Conservation (phyloP, 2,797 vertebrate species). For the Molossus alvarezi region DNA sequence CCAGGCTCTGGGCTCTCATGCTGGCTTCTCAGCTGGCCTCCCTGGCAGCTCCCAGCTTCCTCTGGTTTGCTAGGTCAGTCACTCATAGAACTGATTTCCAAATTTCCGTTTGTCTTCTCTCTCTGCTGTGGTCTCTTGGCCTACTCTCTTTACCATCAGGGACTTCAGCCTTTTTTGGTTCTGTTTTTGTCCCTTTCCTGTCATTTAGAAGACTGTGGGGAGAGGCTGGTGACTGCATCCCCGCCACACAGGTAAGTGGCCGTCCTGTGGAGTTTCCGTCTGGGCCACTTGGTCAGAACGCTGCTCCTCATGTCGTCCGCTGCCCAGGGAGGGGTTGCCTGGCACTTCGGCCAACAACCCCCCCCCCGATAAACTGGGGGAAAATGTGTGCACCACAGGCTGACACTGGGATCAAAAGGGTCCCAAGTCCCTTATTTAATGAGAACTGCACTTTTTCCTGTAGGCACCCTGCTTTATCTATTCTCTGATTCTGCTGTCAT, state of each 20-base stretch:
- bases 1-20: no score
- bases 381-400: neutral
- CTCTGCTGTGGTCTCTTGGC: neutral
- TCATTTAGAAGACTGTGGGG: neutral
- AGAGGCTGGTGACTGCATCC: neutral
- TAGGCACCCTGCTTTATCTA: conserved; percentile 30
- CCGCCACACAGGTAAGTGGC: neutral
- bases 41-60: neutral
- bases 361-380: neutral
- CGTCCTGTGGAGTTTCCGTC: neutral
- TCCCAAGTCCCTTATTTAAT: conserved; percentile 55
- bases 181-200: neutral
- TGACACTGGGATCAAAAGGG: neutral
- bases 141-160: neutral
- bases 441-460: neutral
- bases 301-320: neutral
- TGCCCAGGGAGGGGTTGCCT: neutral
- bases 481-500: conserved; percentile 29
- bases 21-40: neutral
- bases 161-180: neutral
- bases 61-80: neutral
- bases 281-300: neutral
- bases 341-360: neutral
- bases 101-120: neutral
- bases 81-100: neutral